Evolutionary conservation across 2,113 vertebrate genomes (phyloP).

Genomic region (Dinomys branickii): DNA sequence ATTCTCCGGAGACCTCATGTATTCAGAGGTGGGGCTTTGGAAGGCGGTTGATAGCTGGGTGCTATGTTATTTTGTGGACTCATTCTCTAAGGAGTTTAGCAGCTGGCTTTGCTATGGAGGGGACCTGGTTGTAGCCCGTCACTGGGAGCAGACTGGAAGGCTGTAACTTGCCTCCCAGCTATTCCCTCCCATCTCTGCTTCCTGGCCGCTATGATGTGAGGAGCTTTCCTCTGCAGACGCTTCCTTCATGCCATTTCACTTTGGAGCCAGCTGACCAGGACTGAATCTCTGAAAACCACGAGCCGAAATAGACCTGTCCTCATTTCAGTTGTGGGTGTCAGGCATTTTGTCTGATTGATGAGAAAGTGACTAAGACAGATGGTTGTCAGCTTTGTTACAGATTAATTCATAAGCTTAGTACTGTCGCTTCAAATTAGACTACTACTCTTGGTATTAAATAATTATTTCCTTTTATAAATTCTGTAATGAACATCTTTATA

Average conservation of each 20-base stretch:
- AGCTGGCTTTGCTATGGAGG: neutral
- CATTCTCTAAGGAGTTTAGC: neutral
- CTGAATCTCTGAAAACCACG: neutral
- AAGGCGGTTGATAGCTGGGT: neutral
- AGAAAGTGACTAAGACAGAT: neutral
- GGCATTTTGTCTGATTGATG: neutral
- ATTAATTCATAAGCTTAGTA: neutral
- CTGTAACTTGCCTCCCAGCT: neutral
- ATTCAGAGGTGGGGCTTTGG: neutral
- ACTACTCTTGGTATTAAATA: neutral
- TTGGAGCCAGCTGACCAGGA: too few relatives aligned
- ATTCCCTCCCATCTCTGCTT: neutral
- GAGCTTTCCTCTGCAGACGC: neutral
- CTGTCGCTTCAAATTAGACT: neutral
- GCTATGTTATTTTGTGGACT: neutral
- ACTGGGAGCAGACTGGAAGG: neutral
- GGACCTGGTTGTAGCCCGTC: neutral
- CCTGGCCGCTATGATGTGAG: neutral
- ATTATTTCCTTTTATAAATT: constrained; percentile 1
- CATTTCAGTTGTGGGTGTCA: neutral
- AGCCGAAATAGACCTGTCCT: neutral
- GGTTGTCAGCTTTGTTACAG: neutral
- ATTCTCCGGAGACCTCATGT: neutral
- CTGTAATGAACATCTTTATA: neutral
- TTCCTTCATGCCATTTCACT: too few relatives aligned